Base-by-base conservation (phyloP, 92 coral and sea anemone genomes). In the Isaurus tuberculatus region DNA sequence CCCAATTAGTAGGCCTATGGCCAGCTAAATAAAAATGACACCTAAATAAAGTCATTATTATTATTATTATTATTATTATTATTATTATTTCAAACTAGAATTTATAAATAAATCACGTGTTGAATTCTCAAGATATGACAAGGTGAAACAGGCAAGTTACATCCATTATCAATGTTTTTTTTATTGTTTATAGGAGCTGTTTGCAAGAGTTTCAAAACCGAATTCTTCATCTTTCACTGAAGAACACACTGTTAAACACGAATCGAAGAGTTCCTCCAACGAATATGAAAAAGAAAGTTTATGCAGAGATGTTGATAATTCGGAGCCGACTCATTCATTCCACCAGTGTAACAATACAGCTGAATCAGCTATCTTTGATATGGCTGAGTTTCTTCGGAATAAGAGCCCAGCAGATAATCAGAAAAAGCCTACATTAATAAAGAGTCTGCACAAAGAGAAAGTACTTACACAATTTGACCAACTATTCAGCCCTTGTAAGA, bases 371-470 rank as follows among this genome's bases (percentile, higher is more conserved):
- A 11, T 53, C 30, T 48, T 74, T 32, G 51, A 49, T 20, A 32
- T 74, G 28, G 64, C 80, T 74, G 66, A 74, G n/a, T 74, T 74
- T 74, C 61, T 74, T 3, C 80, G 13, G 51, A 74, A 74, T 13
- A 74, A 49, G 43, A 74, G 34, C 22, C 65, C 48, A 16, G 7
- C 25, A 22, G 64, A 16, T 73, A 14, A 28, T 13, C 68, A 77
- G 32, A 57, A 17, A 15, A 23, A 37, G 23, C 64, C 28, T 14
- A 3, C 68, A 5, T 27, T 31, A 1, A 20, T 32, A 16, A 58
- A 28, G 64, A 29, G 22, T 11, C 10, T 29, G 7, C 36, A 36
- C 51, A 55, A 33, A 55, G 55, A 58, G 17, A 55, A 61, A 51
- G 82, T 31, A 20, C 49, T 36, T 1, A 31, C 48, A 0, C 34